Evolutionary conservation across 2,113 vertebrate species (phyloP).

Genomic region (Sigmodon hispidus): DNA sequence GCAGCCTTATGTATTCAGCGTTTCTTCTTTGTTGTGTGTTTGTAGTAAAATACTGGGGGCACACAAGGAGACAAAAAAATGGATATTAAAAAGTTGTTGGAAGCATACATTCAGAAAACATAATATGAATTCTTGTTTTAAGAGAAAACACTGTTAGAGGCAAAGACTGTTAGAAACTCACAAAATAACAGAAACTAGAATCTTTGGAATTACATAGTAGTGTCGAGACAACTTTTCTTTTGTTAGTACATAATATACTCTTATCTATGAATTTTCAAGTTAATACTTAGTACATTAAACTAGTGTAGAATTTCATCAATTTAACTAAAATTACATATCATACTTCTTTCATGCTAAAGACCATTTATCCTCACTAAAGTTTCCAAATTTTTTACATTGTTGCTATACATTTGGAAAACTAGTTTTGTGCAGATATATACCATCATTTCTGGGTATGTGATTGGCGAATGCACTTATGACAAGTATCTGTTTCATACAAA

Average conservation of each 20-base stretch:
- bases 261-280: neutral
- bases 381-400: neutral
- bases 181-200: neutral
- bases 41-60: neutral
- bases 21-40: neutral
- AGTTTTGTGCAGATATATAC: rapidly evolving
- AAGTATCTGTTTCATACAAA: neutral
- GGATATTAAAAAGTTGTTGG: neutral
- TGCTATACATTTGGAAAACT: too few species aligned
- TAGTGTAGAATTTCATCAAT: neutral
- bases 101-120: neutral
- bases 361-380: neutral
- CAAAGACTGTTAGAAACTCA: neutral
- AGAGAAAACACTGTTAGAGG: neutral
- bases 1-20: neutral
- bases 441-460: rapidly evolving
- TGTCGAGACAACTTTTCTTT: neutral
- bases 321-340: neutral
- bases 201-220: neutral
- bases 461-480: neutral
- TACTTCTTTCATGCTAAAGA: neutral
- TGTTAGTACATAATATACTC: neutral
- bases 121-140: neutral
- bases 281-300: neutral
- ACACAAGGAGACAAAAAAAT: neutral